Evolutionary conservation across 2,113 vertebrate species (phyloP), one percentile per base, ranked within the genome.

Genomic region (Petrocephalus microphthalmus): DNA sequence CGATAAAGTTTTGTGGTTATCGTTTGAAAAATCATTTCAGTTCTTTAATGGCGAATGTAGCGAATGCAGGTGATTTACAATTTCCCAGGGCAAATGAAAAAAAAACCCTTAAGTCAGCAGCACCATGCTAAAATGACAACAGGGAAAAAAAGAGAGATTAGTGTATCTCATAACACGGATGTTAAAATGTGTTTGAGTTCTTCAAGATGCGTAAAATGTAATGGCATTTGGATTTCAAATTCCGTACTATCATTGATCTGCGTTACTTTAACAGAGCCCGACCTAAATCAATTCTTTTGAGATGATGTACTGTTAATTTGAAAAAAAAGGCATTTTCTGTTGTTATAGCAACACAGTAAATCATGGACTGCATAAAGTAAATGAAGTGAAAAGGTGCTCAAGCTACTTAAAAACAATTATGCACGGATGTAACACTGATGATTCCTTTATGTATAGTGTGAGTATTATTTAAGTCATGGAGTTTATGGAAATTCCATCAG

Each of bases 21-120:
- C 90, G 92, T 92, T 94, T 93, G 94, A 92, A 91, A 93, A 94
- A 56, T 52, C 3, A 93, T 93, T 90, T 91, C 78, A 91, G 89
- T 92, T 90, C 82, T 37, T 45, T 88, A 85, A 90, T 90, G 89
- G 93, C 89, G n/a, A 85, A 89, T 47, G 84, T 51, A 91, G 88
- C 25, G 89, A 90, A 89, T 92, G 88, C 86, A 88, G 5, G 71
- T 93, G 93, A 94, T 94, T 91, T 93, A 95, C 45, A 60, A 91
- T 89, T 19, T 83, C 71, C 83, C 56, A 0, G 25, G 93, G 94
- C 94, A 92, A 95, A 94, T 94, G 92, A 94, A 92, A 91, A 95
- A 95, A 94, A 51, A 53, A 53, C 94, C 93, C 92, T 93, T 92
- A 93, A 93, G 92, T 88, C 91, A 91, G 89, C 90, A 90, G 88